Conservation (phyloP, 1,140 invertebrate species). For the Drosophila willistoni region DNA sequence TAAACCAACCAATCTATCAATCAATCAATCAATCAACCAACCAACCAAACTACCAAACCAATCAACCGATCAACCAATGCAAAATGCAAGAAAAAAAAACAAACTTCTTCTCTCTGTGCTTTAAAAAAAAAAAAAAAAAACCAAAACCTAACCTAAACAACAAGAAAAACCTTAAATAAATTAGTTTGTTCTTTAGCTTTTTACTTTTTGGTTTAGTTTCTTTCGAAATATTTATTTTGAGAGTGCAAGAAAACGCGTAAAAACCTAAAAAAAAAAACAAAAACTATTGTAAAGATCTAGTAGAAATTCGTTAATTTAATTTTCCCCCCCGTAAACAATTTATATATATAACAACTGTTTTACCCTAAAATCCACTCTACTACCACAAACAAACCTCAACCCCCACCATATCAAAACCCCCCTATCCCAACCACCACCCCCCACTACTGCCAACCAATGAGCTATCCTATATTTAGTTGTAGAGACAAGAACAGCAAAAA, state of each 20-base stretch:
- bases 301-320: slow-evolving; percentile 46
- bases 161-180: slow-evolving; percentile 39
- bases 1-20: slow-evolving; percentile 6
- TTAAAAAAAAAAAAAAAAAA: slow-evolving; percentile 21
- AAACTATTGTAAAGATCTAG: slow-evolving; percentile 43
- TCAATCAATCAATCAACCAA: slow-evolving; percentile 39
- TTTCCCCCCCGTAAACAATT: slow-evolving; percentile 26
- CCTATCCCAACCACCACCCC: neutral
- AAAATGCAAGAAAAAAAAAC: slow-evolving; percentile 38
- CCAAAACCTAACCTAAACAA: slow-evolving; percentile 35
- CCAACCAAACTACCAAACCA: slow-evolving; percentile 47
- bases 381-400: slow-evolving; percentile 7
- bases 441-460: neutral
- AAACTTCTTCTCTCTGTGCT: slow-evolving; percentile 60
- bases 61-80: slow-evolving; percentile 5
- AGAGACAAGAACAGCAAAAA: slow-evolving; percentile 5
- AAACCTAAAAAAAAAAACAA: slow-evolving; percentile 18
- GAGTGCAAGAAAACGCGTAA: slow-evolving; percentile 47
- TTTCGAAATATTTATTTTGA: slow-evolving; percentile 37
- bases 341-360: slow-evolving; percentile 16
- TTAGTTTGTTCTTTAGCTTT: slow-evolving; percentile 57
- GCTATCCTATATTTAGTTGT: slow-evolving; percentile 24
- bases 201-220: slow-evolving; percentile 50
- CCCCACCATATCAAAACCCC: slow-evolving; percentile 28
- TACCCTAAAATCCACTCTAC: neutral